Evolutionary conservation across 2,797 vertebrate genomes (phyloP).

Genomic region (Geotria australis): DNA sequence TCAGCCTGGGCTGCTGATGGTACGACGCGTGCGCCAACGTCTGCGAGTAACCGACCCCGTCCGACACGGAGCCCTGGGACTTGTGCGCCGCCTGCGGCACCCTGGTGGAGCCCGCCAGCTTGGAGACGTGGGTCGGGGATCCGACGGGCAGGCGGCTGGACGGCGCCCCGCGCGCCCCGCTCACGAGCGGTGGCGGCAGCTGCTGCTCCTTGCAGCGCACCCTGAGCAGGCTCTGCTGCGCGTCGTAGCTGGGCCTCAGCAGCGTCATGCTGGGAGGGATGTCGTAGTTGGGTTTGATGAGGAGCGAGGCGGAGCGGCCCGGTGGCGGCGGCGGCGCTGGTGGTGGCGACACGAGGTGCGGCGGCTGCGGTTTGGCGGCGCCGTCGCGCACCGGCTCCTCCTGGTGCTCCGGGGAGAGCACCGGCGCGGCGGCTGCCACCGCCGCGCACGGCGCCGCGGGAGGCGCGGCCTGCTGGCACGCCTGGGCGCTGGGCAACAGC

Average conservation of each 20-base stretch:
- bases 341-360: slow-evolving; percentile 18
- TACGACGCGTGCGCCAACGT: too few relatives aligned
- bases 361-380: background rate
- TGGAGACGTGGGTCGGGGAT: background rate
- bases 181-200: background rate
- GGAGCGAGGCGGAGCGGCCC: slow-evolving; percentile 36
- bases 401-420: background rate
- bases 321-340: slow-evolving; percentile 38
- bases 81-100: too few relatives aligned
- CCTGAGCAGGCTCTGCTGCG: background rate
- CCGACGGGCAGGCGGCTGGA: background rate
- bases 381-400: background rate
- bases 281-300: slow-evolving; percentile 30
- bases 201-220: background rate
- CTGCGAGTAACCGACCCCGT: too few relatives aligned
- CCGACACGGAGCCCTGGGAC: too few relatives aligned
- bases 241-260: background rate
- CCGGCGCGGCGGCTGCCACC: too few relatives aligned
- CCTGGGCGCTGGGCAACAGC: too few relatives aligned
- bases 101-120: too few relatives aligned
- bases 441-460: too few relatives aligned
- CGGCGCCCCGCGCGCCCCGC: background rate
- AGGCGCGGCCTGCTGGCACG: too few relatives aligned
- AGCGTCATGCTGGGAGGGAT: background rate
- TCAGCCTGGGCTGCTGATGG: too few relatives aligned